A percentile compares a stretch with the other conserved stretches of the same genome.
These are phyloP conservation scores for Scaptomyza montana DNA, from an alignment of 1,140 invertebrate species.

Conservation along the genomic window DNA sequence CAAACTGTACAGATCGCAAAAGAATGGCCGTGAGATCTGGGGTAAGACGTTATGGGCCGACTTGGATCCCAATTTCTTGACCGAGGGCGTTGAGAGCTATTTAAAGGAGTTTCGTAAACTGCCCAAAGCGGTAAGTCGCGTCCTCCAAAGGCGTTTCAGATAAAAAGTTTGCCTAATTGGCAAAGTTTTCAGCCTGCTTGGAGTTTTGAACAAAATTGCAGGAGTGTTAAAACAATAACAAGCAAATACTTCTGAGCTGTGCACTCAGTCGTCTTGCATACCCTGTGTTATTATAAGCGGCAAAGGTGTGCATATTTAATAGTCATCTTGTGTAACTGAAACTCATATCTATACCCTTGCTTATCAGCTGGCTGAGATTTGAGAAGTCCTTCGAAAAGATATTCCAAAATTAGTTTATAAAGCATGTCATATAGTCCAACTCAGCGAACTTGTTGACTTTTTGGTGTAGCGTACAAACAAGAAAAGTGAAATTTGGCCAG, in stretches of 20 bases:
- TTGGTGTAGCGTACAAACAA: slow-evolving; percentile 20
- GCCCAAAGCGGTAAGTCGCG: slow-evolving; percentile 84
- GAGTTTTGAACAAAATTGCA: slow-evolving; percentile 71
- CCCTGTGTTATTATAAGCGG: slow-evolving; percentile 2
- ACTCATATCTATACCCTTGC: too few species aligned
- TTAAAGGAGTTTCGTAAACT: slow-evolving; percentile 89
- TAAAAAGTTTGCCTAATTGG: slow-evolving; percentile 73
- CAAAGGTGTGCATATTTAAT: not conserved
- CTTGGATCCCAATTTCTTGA: slow-evolving; percentile 91
- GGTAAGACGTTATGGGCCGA: slow-evolving; percentile 94
- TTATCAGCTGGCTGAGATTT: not conserved
- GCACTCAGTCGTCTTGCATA: slow-evolving; percentile 29
- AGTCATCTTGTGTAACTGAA: too few species aligned
- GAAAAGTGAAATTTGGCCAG: slow-evolving; percentile 73
- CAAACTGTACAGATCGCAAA: slow-evolving; percentile 91
- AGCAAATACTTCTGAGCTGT: slow-evolving; percentile 58
- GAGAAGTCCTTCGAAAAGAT: not conserved
- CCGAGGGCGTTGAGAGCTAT: slow-evolving; percentile 94
- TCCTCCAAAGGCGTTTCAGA: not conserved
- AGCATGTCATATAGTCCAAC: slow-evolving; percentile 25
- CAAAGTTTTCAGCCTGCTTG: slow-evolving; percentile 66
- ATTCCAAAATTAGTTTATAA: not conserved
- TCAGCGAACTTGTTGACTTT: slow-evolving; percentile 1
- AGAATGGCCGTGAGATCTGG: slow-evolving; percentile 90
- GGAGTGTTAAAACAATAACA: slow-evolving; percentile 58